Evolutionary conservation across 2,113 vertebrate genomes (phyloP).

Genomic region (Amazona vittata): DNA sequence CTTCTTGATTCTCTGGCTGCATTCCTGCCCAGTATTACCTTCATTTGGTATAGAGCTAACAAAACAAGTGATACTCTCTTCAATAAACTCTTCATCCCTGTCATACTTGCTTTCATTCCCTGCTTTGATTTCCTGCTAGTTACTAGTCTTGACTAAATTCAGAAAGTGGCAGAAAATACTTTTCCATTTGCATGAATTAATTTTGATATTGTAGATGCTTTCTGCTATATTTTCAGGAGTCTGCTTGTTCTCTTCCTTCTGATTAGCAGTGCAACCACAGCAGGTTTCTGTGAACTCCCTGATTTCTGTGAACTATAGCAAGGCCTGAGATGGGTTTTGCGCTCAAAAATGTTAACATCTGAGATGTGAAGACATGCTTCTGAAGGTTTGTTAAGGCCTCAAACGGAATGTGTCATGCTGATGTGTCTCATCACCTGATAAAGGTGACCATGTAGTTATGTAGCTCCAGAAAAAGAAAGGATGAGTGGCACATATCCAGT

Average conservation of each 20-base stretch:
- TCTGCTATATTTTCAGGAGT: not conserved
- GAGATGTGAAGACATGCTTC: not conserved
- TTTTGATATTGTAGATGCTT: not conserved
- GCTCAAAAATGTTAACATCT: not conserved
- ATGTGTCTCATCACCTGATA: not conserved
- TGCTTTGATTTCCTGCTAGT: not conserved
- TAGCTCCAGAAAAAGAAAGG: not conserved
- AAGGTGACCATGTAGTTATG: not conserved
- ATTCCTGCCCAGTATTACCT: not conserved
- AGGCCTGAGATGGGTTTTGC: not conserved
- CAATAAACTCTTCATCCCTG: not conserved
- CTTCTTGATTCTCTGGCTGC: not conserved
- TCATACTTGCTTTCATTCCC: not conserved
- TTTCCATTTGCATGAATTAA: not conserved
- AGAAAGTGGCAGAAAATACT: not conserved
- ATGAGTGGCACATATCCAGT: not conserved
- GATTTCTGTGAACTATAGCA: not conserved
- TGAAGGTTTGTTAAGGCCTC: not conserved
- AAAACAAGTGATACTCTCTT: not conserved
- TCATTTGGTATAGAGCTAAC: not conserved
- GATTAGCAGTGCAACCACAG: not conserved
- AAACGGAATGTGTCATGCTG: not conserved
- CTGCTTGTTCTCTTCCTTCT: not conserved
- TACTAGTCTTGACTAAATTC: not conserved
- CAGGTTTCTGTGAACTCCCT: not conserved